A percentile compares a stretch with the other conserved stretches of the same genome.
Conservation (phyloP, 2,113 vertebrate genomes). For the Shinisaurus crocodilurus region DNA sequence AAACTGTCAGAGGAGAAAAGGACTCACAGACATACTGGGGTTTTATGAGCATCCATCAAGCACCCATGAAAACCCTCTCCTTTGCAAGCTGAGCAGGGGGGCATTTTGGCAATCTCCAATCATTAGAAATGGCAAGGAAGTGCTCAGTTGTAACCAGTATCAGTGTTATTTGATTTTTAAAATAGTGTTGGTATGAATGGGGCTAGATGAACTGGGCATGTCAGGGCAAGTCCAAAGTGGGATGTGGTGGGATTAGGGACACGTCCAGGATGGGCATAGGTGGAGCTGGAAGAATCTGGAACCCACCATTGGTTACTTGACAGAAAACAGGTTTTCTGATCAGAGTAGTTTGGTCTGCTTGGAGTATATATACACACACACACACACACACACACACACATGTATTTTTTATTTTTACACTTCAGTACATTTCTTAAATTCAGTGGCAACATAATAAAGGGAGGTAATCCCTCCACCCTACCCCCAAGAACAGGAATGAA, state of each 20-base stretch:
- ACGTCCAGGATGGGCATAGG: not conserved
- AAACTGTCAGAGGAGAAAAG: too few species aligned
- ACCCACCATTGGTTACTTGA: not conserved
- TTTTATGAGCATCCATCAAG: too few species aligned
- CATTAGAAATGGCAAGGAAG: not conserved
- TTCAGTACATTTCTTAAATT: not conserved
- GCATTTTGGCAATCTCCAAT: not conserved
- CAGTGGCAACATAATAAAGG: accelerated
- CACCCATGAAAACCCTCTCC: not conserved
- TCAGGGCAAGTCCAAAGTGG: not conserved
- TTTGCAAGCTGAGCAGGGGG: not conserved
- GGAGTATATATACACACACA: too few species aligned
- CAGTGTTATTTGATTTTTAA: not conserved
- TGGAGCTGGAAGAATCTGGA: not conserved
- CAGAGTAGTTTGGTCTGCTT: not conserved
- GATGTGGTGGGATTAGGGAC: not conserved
- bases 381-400: too few species aligned
- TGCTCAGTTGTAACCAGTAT: not conserved
- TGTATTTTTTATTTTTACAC: not conserved
- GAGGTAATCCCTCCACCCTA: too few species aligned
- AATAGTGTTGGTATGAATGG: too few species aligned
- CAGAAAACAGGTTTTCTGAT: not conserved
- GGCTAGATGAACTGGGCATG: not conserved
- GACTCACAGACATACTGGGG: too few species aligned
- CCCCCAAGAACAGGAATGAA: not conserved